These are phyloP conservation scores for Julus scandinavius DNA, from an alignment of 2,888 invertebrate genomes.

Conservation along the genomic window DNA sequence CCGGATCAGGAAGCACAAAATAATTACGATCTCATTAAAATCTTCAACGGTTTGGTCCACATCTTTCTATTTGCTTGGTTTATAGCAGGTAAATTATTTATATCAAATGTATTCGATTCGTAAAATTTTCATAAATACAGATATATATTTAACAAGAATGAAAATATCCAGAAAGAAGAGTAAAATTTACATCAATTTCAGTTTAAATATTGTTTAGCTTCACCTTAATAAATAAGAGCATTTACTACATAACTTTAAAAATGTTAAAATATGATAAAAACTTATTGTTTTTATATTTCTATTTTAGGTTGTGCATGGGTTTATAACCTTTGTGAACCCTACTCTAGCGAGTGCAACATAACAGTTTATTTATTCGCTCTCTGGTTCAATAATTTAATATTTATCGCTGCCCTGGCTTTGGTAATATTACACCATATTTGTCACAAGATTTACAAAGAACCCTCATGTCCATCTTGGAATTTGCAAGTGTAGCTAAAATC, in stretches of 20 bases:
- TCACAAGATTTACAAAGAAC: no score
- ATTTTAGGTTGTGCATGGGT: conserved; percentile 75
- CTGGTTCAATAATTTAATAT: conserved; percentile 75
- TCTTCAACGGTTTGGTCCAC: conserved; percentile 67
- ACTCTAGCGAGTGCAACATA: conserved; percentile 72
- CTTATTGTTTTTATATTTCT: no score
- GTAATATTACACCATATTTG: no score
- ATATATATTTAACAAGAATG: no score
- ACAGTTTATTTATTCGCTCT: conserved; percentile 77
- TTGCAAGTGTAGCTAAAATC: no score
- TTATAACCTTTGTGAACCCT: conserved; percentile 74
- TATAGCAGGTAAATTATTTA: conserved; percentile 71
- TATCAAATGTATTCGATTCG: neutral
- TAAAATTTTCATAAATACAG: neutral
- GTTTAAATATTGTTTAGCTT: no score
- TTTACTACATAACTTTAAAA: no score
- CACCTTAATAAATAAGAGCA: no score
- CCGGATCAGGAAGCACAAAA: conserved; percentile 70
- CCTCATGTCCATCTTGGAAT: no score
- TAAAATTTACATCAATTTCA: neutral
- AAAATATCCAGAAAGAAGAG: neutral
- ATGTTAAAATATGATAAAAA: no score
- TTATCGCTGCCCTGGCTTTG: conserved; percentile 66
- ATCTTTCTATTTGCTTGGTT: conserved; percentile 78
- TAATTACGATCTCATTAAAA: conserved; percentile 70